These are phyloP conservation scores for Enteromius mattozi DNA, from an alignment of 2,797 vertebrate genomes.

Conservation along the genomic window DNA sequence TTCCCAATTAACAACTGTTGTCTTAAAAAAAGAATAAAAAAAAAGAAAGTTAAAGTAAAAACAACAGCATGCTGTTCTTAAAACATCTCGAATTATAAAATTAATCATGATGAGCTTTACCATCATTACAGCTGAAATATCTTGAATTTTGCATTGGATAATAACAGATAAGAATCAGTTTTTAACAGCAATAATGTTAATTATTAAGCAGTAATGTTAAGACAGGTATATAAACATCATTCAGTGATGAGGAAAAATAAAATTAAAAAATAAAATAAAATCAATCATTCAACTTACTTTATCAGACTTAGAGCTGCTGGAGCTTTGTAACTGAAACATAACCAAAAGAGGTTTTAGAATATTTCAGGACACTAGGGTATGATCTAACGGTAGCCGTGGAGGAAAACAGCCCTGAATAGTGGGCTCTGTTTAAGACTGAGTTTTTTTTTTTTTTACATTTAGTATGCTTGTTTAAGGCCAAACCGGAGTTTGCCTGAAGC, in stretches of 20 bases:
- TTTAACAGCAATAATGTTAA: neutral
- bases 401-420: constrained; percentile 6
- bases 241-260: neutral
- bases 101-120: neutral
- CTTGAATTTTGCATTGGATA: neutral
- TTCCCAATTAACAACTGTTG: neutral
- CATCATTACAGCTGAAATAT: neutral
- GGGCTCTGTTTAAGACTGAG: neutral
- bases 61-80: neutral
- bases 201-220: too few species aligned
- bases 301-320: constrained; percentile 64
- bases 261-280: constrained; percentile 34
- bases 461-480: neutral
- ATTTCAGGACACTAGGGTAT: constrained; percentile 53
- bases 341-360: constrained; percentile 72
- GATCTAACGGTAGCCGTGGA: constrained; percentile 38
- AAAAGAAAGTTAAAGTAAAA: too few species aligned
- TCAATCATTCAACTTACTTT: constrained; percentile 78
- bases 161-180: neutral
- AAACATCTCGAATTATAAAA: neutral
- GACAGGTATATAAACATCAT: neutral
- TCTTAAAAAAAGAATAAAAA: neutral
- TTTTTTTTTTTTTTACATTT: neutral
- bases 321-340: constrained; percentile 82
- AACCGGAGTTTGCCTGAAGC: constrained; percentile 22